Percentiles rank a stretch among this genome's conserved stretches.
Conservation (phyloP, 2,797 vertebrate species). For the Eospalax fontanierii region DNA sequence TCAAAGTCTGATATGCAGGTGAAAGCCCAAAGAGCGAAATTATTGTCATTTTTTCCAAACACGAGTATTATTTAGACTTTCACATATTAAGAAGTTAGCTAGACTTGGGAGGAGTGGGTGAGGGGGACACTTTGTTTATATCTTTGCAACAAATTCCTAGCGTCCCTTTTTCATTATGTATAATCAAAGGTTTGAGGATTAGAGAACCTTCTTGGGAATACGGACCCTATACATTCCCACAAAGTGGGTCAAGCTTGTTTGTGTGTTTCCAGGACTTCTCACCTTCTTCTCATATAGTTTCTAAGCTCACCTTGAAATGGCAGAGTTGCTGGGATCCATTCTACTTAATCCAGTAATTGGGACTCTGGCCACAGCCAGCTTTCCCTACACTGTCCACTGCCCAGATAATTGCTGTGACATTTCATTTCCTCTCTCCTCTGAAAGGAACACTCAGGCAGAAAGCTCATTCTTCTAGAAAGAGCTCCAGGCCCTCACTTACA, state of each 20-base stretch:
- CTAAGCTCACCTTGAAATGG: not conserved
- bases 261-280: conserved; percentile 22
- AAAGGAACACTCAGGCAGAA: conserved; percentile 70
- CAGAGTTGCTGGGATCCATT: not conserved
- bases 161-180: not conserved
- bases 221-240: rapidly evolving
- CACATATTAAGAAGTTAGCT: not conserved
- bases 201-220: not conserved
- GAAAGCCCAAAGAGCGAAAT: not conserved
- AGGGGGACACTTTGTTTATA: not conserved
- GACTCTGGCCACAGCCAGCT: conserved; percentile 63
- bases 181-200: not conserved
- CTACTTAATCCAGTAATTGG: conserved; percentile 73
- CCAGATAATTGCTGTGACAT: conserved; percentile 86
- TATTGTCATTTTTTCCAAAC: not conserved
- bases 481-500: not conserved
- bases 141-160: not conserved
- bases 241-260: not conserved
- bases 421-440: conserved; percentile 80
- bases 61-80: not conserved
- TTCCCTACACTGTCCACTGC: conserved; percentile 74
- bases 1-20: not conserved
- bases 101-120: not conserved
- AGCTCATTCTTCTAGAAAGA: conserved; percentile 80
- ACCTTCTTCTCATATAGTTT: rapidly evolving